Base-by-base conservation (phyloP, 1,140 invertebrate species). In the Plectrocnemia conspersa region DNA sequence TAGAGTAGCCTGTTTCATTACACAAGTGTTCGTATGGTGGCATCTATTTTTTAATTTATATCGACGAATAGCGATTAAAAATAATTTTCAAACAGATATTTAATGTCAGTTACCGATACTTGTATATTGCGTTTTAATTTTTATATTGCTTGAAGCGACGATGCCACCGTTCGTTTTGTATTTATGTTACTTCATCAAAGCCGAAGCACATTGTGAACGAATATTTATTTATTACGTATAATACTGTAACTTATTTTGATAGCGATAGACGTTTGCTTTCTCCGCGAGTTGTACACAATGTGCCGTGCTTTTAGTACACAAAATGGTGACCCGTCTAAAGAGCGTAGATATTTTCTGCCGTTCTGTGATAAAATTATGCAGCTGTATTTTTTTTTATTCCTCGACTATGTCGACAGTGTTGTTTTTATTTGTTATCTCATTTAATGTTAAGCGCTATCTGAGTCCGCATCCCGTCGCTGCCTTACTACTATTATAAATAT, bases 351-450 rank as follows among this genome's bases (percentile, higher is more conserved):
- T 46, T 56, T 60, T 60, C 58, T 60, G 58, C 58, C 58, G 25
- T 60, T 60, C 58, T 60, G 58, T 60, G 58, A 60, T 60, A 59
- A 60, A 56, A 53, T 59, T 52, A 56, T 60, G 58, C 58, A 60
- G 58, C 58, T 60, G 35, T 45, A 27, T 33, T 53, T 22, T 22
- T n/a, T 58, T 58, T 27, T 29, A 49, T 54, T 35, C 15, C n/a
- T 50, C 13, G 9, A 4, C 2, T 2, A 11, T 41, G 9, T 45
- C 15, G 47, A 23, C 15, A 36, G 15, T 29, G 38, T 13, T 42
- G 5, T 47, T 48, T 52, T 25, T 15, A 25, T 38, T 38, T 10
- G 23, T n/a, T 29, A 47, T 27, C 9, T 45, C 18, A 7, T 11
- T 29, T 21, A 36, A 19, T 36, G 35, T 57, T 33, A 41, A 23